A percentile compares a stretch with the other conserved stretches of the same genome.
phyloP scores from a whole-genome alignment of 2,888 invertebrate genomes.

The Danaus chrysippus region DNA sequence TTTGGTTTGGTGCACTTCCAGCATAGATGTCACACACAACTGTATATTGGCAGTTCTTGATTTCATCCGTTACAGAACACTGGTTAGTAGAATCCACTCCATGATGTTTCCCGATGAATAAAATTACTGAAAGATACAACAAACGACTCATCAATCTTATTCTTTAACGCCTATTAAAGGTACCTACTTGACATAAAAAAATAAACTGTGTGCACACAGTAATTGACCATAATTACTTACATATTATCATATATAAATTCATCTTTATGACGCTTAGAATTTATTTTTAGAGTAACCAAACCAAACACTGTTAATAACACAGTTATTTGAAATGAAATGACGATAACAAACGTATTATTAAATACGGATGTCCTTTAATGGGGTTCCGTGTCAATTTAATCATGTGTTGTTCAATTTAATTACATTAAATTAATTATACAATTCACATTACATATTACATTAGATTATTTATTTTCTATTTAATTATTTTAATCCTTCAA shows the following conservation, averaged over 20 bases:
- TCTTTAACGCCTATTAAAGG: not conserved
- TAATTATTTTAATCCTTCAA: no score
- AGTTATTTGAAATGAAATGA: no score
- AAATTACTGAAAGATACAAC: constrained; percentile 27
- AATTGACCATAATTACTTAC: not conserved
- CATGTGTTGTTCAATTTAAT: no score
- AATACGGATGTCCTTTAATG: no score
- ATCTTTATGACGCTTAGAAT: not conserved
- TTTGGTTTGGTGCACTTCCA: constrained; percentile 40
- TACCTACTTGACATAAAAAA: not conserved
- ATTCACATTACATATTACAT: no score
- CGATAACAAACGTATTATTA: no score
- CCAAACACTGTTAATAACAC: no score
- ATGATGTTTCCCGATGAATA: constrained; percentile 36
- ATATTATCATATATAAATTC: not conserved
- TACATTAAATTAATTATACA: no score
- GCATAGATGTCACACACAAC: constrained; percentile 45
- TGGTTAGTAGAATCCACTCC: constrained; percentile 28
- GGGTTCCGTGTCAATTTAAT: no score
- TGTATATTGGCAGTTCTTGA: constrained; percentile 45
- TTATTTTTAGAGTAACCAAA: not conserved
- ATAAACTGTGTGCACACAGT: not conserved
- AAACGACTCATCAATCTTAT: not conserved
- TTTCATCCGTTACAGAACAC: constrained; percentile 37
- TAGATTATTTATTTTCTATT: no score